Conservation (phyloP, 1,140 invertebrate species). For the Pemphigus obesinymphae region DNA sequence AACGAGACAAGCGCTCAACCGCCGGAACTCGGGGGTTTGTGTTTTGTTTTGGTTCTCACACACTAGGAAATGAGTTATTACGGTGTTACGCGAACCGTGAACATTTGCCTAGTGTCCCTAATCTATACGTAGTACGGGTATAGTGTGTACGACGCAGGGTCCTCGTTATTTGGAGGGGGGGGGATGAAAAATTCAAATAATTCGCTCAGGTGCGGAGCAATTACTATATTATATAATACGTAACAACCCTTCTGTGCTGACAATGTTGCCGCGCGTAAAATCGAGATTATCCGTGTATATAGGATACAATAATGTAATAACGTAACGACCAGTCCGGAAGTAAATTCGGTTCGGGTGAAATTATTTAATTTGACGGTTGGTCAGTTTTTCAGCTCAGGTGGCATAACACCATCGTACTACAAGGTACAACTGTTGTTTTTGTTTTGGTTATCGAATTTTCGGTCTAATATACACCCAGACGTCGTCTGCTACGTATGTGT, state of each 20-base stretch:
- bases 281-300: conserved; percentile 18
- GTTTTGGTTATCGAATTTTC: not conserved
- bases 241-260: conserved; percentile 12
- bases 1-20: conserved; percentile 23
- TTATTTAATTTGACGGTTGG: conserved; percentile 33
- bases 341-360: conserved; percentile 10
- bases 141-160: not conserved
- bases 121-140: no score
- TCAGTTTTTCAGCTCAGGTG: conserved; percentile 25
- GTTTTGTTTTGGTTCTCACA: conserved; percentile 33
- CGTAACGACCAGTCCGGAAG: conserved; percentile 15
- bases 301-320: not conserved
- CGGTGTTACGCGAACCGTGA: not conserved
- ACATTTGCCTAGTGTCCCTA: not conserved
- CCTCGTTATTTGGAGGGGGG: not conserved
- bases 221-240: not conserved
- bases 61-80: conserved; percentile 39
- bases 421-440: not conserved
- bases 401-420: not conserved
- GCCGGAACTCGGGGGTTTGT: conserved; percentile 20
- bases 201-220: conserved; percentile 35
- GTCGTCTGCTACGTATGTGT: not conserved
- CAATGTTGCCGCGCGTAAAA: conserved; percentile 17
- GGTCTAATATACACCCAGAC: not conserved
- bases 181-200: conserved; percentile 17